Evolutionary conservation across 1,140 invertebrate species (phyloP), one percentile per base, ranked within the genome.

Genomic region (Micrasema longulum): DNA sequence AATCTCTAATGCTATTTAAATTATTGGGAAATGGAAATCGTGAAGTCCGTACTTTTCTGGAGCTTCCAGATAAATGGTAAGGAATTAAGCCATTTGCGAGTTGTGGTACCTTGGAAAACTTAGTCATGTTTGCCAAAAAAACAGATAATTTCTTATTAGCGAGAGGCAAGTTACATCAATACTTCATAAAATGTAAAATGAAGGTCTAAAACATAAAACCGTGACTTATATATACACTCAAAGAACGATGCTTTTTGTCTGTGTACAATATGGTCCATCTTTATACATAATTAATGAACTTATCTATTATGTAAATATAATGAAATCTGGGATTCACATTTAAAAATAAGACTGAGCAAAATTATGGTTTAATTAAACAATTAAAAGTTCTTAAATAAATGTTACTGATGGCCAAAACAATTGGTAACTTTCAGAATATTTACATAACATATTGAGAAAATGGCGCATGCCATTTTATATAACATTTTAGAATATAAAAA

Each of bases 401-500:
- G 10, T 67, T 16, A 48, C 31, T 14, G 47, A 67, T 67, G 65
- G 65, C 65, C 65, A 67, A 53, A 67, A 53, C 23, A 55, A 26
- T 38, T 53, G 65, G 65, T 67, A 67, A 67, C 65, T 67, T 22
- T 43, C 22, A n/a, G 16, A 53, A 38, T 67, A 67, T 65, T 65
- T 48, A 63, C 18, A 63, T 57, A 43, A 63, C 57, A 2, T 43
- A 43, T 43, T 63, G 57, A 43, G 57, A 63, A 22, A 63, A 23
- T 41, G 14, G 26, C 41, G 26, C n/a, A 60, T 23, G 53, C 20
- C 48, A 52, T 52, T 23, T 47, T 1, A 0, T n/a, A n/a, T n/a
- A n/a, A n/a, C n/a, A n/a, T n/a, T n/a, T n/a, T n/a, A n/a, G n/a
- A n/a, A n/a, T n/a, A n/a, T n/a, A n/a, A n/a, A n/a, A n/a, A n/a